Conservation (phyloP, 2,113 vertebrate species). For the Ptilorrhoa leucosticta region DNA sequence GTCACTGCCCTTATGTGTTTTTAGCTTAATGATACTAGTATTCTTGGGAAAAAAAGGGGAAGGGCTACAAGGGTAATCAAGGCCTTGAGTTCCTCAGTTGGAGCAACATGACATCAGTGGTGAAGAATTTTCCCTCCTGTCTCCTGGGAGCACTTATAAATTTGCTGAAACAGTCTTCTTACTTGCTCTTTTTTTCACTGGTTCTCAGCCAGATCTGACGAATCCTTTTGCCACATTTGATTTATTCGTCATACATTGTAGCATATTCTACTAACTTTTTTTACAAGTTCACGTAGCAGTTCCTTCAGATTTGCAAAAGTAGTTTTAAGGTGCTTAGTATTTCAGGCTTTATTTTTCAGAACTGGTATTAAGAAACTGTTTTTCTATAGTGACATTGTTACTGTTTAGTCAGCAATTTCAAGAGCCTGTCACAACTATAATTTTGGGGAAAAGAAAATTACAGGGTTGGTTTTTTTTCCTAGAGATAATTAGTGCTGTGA, state of each 20-base stretch:
- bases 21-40: not conserved
- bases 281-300: not conserved
- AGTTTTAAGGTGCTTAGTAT: not conserved
- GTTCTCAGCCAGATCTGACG: not conserved
- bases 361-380: not conserved
- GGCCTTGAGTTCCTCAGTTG: not conserved
- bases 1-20: not conserved
- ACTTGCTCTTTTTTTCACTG: not conserved
- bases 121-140: not conserved
- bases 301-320: not conserved
- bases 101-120: not conserved
- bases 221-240: not conserved
- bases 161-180: not conserved
- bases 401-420: conserved; percentile 40
- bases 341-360: not conserved
- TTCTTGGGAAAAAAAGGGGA: not conserved
- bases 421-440: conserved; percentile 3
- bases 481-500: not conserved
- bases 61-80: not conserved
- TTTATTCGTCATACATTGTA: not conserved
- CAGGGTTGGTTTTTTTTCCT: not conserved
- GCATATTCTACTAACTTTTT: not conserved
- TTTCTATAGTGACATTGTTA: not conserved
- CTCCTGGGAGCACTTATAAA: not conserved
- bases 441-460: conserved; percentile 19